A percentile compares a stretch with the other conserved stretches of the same genome.
Conservation (phyloP, 1,140 invertebrate species). For the Idris sp. region DNA sequence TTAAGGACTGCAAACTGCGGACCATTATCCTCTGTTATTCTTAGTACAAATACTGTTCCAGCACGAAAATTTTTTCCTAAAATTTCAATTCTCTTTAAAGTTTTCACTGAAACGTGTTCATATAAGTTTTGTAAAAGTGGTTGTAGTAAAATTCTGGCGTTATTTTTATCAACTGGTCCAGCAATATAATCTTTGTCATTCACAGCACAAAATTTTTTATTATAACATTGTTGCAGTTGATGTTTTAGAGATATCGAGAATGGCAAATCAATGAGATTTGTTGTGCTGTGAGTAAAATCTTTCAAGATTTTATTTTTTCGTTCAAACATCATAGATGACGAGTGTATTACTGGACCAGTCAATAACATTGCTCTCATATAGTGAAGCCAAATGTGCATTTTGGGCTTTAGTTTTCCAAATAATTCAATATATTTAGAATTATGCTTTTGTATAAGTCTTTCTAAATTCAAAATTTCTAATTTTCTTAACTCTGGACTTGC, state of each 20-base stretch:
- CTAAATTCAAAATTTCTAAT: too few species aligned
- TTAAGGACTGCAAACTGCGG: constrained; percentile 1
- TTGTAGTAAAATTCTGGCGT: not conserved
- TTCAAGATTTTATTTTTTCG: constrained; percentile 23
- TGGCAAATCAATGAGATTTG: constrained; percentile 8
- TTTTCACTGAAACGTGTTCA: not conserved
- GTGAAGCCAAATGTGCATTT: constrained; percentile 31
- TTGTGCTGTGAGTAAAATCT: constrained; percentile 10
- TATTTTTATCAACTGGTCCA: constrained; percentile 9
- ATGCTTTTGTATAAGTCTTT: too few species aligned
- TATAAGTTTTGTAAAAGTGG: constrained; percentile 5
- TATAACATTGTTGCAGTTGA: constrained; percentile 32
- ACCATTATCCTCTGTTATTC: not conserved
- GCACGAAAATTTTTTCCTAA: not conserved
- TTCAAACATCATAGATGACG: constrained; percentile 17
- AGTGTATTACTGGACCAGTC: constrained; percentile 31
- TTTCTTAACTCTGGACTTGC: too few species aligned
- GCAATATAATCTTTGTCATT: not conserved
- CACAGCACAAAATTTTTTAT: not conserved
- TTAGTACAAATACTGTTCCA: constrained; percentile 3
- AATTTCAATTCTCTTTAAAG: constrained; percentile 8
- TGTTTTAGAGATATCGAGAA: constrained; percentile 32
- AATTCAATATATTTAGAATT: constrained; percentile 17
- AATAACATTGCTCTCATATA: constrained; percentile 1
- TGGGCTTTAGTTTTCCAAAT: constrained; percentile 24